These are phyloP conservation scores for Lepidurus packardi DNA, from an alignment of 1,140 invertebrate genomes.

Conservation along the genomic window DNA sequence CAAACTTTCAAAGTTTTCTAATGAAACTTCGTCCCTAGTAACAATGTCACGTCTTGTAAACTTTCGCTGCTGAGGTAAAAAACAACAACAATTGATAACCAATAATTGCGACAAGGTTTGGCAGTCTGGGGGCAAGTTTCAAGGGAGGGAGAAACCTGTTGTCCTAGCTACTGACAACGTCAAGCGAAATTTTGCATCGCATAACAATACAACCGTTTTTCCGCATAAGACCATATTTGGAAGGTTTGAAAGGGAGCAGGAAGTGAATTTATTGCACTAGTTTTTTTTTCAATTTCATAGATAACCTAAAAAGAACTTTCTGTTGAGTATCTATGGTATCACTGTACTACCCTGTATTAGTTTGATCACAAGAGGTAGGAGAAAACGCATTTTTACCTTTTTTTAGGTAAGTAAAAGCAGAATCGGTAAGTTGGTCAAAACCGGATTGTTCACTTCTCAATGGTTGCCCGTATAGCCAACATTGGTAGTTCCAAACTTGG, in stretches of 20 bases:
- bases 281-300: too few relatives aligned
- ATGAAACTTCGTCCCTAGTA: background rate
- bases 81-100: background rate
- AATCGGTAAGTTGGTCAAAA: constrained; percentile 3
- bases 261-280: too few relatives aligned
- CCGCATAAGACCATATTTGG: too few relatives aligned
- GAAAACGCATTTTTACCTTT: background rate
- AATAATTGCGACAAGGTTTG: background rate
- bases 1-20: background rate
- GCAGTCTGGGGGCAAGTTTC: background rate
- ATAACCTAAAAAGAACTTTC: too few relatives aligned
- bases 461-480: background rate
- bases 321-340: too few relatives aligned
- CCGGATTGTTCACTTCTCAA: background rate
- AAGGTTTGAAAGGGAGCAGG: too few relatives aligned
- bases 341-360: too few relatives aligned
- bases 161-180: background rate
- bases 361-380: background rate
- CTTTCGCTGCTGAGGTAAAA: background rate
- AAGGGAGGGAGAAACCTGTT: background rate
- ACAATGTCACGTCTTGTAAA: background rate
- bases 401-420: background rate
- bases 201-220: too few relatives aligned
- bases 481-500: too few relatives aligned
- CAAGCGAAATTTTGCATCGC: too few relatives aligned